Evolutionary conservation across 2,113 vertebrate species (phyloP), one percentile per base, ranked within the genome.

Genomic region (Lonchura striata): DNA sequence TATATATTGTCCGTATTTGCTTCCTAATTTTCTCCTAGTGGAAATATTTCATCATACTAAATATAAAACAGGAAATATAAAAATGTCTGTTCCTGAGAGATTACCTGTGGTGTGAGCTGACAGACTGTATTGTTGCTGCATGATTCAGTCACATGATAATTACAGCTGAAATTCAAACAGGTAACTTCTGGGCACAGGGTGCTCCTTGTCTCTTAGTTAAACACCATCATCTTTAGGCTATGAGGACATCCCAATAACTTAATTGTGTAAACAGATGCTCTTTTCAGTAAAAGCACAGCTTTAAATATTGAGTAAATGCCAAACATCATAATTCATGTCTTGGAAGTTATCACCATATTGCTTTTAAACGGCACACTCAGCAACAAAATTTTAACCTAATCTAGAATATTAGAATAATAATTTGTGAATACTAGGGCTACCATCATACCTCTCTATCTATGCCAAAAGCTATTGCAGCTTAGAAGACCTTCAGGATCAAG

Each of bases 1-100:
- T 52, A 4, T 24, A 14, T 74, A 15, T 8, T 82, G 39, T 75
- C 19, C 0, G 0, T 70, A 44, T 77, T 66, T 88, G 3, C 14
- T 59, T 74, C 15, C 30, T 9, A 39, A 2, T 57, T 42, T 86
- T 91, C 15, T 50, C 18, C 30, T 33, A 2, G 7, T 25, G 11
- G 57, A 94, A 91, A 84, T 57, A 81, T 61, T 82, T 82, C 46
- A 23, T 61, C 12, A 11, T 60, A 68, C 63, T 78, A 59, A 82
- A 33, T 20, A 12, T 42, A 78, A 66, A 84, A 6, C 13, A 63
- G 8, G 9, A 81, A 86, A 91, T 60, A 70, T 17, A 49, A 74
- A 82, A 71, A 76, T 39, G n/a, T 11, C 14, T 63, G 0, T 22
- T 86, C 24, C 50, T 65, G 83, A 77, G 31, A 50, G 60, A 37